Evolutionary conservation across 2,797 vertebrate species (phyloP).

Genomic region (Molossus molossus): DNA sequence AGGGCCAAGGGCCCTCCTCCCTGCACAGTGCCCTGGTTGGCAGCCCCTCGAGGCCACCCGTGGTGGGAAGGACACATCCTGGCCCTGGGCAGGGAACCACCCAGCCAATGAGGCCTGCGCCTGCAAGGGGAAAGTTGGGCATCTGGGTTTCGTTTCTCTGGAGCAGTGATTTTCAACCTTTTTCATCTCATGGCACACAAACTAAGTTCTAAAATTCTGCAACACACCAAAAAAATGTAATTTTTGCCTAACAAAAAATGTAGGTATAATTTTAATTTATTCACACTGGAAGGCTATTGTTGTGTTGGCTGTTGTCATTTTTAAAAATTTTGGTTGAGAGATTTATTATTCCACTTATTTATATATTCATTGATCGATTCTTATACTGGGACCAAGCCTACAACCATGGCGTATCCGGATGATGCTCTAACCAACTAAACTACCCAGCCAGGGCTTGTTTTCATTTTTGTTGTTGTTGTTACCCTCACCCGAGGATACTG

Average conservation of each 20-base stretch:
- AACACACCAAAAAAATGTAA: background rate
- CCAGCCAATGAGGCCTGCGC: background rate
- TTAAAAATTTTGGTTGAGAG: background rate
- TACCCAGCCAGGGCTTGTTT: no score
- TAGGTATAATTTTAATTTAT: background rate
- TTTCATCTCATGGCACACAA: background rate
- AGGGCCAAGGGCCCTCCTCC: no score
- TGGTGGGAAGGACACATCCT: fast-evolving
- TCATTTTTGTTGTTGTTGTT: no score
- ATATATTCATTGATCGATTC: background rate
- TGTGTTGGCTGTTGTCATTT: background rate
- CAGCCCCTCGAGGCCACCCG: background rate
- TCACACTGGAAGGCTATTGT: background rate
- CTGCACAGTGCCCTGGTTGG: background rate
- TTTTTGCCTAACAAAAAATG: background rate
- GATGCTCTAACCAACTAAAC: no score
- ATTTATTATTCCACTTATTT: background rate
- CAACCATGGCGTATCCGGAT: no score
- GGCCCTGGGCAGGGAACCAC: background rate
- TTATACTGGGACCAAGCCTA: background rate
- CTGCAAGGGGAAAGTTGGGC: background rate
- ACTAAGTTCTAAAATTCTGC: background rate
- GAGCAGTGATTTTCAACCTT: background rate
- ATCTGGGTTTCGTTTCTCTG: background rate
- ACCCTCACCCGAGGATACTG: background rate